Evolutionary conservation across 1,140 invertebrate genomes (phyloP).

Genomic region (Diorhabda elongata): DNA sequence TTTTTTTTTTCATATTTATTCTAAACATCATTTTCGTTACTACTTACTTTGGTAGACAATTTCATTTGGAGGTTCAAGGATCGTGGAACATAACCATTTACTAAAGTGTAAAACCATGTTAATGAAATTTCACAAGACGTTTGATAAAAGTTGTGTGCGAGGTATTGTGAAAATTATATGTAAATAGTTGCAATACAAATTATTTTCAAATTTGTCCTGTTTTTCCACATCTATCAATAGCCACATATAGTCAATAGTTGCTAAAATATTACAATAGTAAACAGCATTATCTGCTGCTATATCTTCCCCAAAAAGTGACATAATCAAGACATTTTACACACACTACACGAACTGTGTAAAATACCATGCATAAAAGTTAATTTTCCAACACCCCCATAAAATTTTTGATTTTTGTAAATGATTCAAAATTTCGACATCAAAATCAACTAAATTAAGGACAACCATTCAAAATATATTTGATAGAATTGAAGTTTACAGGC

Average conservation of each 20-base stretch:
- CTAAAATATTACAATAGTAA: slow-evolving; percentile 41
- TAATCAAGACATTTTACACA: slow-evolving; percentile 32
- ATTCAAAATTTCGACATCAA: neutral
- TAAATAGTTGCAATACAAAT: slow-evolving; percentile 28
- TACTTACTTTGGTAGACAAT: no score
- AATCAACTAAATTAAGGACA: neutral
- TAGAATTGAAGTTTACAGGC: no score
- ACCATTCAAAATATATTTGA: neutral
- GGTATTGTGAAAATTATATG: neutral
- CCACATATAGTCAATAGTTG: slow-evolving; percentile 41
- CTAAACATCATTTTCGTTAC: no score
- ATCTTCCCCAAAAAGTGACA: slow-evolving; percentile 46
- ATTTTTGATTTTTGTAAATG: slow-evolving; percentile 1
- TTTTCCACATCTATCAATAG: slow-evolving; percentile 34
- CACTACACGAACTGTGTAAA: slow-evolving; percentile 29
- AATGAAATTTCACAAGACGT: no score
- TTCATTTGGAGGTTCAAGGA: no score
- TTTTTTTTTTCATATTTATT: no score
- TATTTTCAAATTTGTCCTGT: slow-evolving; percentile 23
- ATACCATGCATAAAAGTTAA: slow-evolving; percentile 21
- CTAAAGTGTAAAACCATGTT: no score
- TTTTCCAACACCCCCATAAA: slow-evolving; percentile 16
- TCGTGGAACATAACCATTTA: no score
- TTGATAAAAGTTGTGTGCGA: neutral
- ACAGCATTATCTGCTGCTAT: slow-evolving; percentile 32